A percentile compares a stretch with the other conserved stretches of the same genome.
phyloP scores from a whole-genome alignment of 2,888 invertebrate genomes.

The Steinernema carpocapsae region DNA sequence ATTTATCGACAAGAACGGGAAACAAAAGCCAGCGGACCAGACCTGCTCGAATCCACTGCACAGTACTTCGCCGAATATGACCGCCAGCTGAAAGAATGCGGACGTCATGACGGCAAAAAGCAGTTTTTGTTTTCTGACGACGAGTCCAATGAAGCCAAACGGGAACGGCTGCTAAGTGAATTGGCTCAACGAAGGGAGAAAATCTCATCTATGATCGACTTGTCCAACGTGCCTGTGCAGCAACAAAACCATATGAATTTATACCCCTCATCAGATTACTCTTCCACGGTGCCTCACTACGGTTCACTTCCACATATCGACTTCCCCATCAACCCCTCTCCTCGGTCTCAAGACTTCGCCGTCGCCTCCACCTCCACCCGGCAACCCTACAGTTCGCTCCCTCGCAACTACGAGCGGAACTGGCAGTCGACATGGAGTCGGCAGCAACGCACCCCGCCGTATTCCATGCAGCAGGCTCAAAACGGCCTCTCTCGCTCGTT shows the following conservation, averaged over 20 bases:
- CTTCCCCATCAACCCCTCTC: slow-evolving; percentile 44
- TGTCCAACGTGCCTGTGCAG: slow-evolving; percentile 36
- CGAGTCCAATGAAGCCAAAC: slow-evolving; percentile 74
- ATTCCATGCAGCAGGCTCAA: background rate
- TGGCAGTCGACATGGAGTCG: slow-evolving; percentile 21
- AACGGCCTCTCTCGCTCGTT: slow-evolving; percentile 34
- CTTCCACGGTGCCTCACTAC: slow-evolving; percentile 61
- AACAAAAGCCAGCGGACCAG: slow-evolving; percentile 41
- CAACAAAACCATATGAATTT: background rate
- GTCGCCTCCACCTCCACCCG: slow-evolving; percentile 15
- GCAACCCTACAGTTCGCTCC: slow-evolving; percentile 61
- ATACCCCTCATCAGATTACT: slow-evolving; percentile 51
- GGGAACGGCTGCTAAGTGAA: slow-evolving; percentile 74
- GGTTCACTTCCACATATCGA: slow-evolving; percentile 65
- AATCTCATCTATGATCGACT: slow-evolving; percentile 70
- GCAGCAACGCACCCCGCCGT: background rate
- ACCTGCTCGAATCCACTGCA: slow-evolving; percentile 59
- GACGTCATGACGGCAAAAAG: slow-evolving; percentile 42
- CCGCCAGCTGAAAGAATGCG: slow-evolving; percentile 56
- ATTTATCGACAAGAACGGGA: slow-evolving; percentile 9
- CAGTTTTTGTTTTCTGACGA: slow-evolving; percentile 67
- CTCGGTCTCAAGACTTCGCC: slow-evolving; percentile 38
- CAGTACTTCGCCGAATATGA: slow-evolving; percentile 65
- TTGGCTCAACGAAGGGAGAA: slow-evolving; percentile 75
- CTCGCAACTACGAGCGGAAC: slow-evolving; percentile 63